Evolutionary conservation across 2,888 invertebrate species (phyloP).

Genomic region (Colostygia pectinataria): DNA sequence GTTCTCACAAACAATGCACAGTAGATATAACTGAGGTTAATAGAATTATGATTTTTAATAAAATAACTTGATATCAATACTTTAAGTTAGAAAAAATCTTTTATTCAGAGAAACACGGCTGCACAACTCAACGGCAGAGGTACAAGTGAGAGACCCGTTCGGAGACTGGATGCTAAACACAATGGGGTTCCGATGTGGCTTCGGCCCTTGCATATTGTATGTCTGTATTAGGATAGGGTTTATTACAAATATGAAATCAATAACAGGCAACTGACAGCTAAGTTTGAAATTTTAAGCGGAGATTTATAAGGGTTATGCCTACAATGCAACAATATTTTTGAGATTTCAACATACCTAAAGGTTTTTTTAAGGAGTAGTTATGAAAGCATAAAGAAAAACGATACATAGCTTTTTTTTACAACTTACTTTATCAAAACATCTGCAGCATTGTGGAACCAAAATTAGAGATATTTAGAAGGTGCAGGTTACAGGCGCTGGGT

Average conservation of each 20-base stretch:
- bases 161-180: slow-evolving; percentile 59
- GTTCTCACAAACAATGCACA: slow-evolving; percentile 71
- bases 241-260: slow-evolving; percentile 64
- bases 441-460: slow-evolving; percentile 17
- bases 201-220: slow-evolving; percentile 54
- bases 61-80: slow-evolving; percentile 53
- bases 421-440: slow-evolving; percentile 22
- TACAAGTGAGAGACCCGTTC: slow-evolving; percentile 67
- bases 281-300: slow-evolving; percentile 11
- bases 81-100: slow-evolving; percentile 50
- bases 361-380: no score
- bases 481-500: slow-evolving; percentile 22
- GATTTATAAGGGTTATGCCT: slow-evolving; percentile 3
- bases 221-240: slow-evolving; percentile 61
- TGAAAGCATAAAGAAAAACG: no score
- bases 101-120: slow-evolving; percentile 63
- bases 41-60: slow-evolving; percentile 57
- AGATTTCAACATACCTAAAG: no score
- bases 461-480: slow-evolving; percentile 13
- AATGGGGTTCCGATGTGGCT: slow-evolving; percentile 67
- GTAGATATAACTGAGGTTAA: slow-evolving; percentile 55
- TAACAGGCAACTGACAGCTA: slow-evolving; percentile 41
- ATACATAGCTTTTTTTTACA: no score
- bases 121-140: slow-evolving; percentile 59
- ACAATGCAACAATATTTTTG: neutral